Evolutionary conservation across 2,797 vertebrate genomes (phyloP).

Genomic region (Adrianichthys oophorus): DNA sequence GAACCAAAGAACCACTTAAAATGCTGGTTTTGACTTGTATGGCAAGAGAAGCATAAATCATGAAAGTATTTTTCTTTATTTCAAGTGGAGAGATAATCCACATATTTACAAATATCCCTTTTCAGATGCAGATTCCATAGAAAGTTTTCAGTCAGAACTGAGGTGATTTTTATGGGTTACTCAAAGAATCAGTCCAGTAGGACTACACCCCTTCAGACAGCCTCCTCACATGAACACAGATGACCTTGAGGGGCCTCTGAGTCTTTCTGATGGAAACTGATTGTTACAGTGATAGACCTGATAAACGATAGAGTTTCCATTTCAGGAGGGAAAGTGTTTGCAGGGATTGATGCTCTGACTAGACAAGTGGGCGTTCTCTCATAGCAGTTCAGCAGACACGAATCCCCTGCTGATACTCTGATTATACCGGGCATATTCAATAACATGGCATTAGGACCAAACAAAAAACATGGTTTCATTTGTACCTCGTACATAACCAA

Average conservation of each 20-base stretch:
- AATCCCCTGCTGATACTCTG: constrained; percentile 57
- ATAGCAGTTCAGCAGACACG: constrained; percentile 55
- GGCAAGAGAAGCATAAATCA: too few species aligned
- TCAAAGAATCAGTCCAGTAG: constrained; percentile 29
- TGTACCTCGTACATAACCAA: too few species aligned
- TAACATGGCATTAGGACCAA: constrained; percentile 14
- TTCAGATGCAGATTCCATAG: too few species aligned
- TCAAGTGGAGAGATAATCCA: too few species aligned
- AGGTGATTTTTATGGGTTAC: constrained; percentile 30
- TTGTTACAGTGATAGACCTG: constrained; percentile 29
- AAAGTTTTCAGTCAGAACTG: not conserved
- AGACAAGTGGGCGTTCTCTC: constrained; percentile 48
- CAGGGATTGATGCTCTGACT: constrained; percentile 25
- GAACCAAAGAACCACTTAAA: too few species aligned
- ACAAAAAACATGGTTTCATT: constrained; percentile 8
- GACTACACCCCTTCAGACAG: constrained; percentile 17
- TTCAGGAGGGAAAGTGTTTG: constrained; percentile 33
- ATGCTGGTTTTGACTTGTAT: too few species aligned
- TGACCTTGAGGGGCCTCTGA: constrained; percentile 43
- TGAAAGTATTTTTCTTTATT: too few species aligned
- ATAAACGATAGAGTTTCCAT: constrained; percentile 45
- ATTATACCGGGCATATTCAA: constrained; percentile 45
- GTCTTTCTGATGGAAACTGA: constrained; percentile 42
- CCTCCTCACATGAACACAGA: constrained; percentile 13
- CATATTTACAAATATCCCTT: too few species aligned